Evolutionary conservation across 2,797 vertebrate species (phyloP).

Genomic region (Heteromormyrus szaboi): DNA sequence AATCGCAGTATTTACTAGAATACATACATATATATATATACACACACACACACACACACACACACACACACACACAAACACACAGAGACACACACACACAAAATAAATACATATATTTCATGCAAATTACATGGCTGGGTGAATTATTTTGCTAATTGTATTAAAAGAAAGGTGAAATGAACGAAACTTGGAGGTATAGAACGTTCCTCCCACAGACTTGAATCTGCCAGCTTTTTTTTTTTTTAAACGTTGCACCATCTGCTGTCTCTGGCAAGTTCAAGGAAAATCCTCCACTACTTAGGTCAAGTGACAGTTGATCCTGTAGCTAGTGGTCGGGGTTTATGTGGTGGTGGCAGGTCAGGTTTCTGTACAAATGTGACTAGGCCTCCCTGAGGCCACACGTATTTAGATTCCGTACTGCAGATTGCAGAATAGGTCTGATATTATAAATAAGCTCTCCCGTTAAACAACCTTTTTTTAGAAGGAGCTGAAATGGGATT

Average conservation of each 20-base stretch:
- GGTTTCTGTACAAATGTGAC: slow-evolving; percentile 17
- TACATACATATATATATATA: background rate
- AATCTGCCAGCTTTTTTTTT: background rate
- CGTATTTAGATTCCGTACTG: background rate
- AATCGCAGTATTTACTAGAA: background rate
- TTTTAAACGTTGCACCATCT: background rate
- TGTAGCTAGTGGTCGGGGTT: background rate
- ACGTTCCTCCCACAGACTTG: background rate
- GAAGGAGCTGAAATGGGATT: background rate
- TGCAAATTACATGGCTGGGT: background rate
- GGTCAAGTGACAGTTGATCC: slow-evolving; percentile 3
- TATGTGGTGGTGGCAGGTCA: background rate
- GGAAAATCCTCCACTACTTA: background rate
- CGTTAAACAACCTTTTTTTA: background rate
- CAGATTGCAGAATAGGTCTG: background rate
- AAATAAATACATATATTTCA: background rate
- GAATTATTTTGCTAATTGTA: background rate
- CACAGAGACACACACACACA: too few relatives aligned
- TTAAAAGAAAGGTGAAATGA: background rate
- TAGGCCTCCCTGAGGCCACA: background rate
- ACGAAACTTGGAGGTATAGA: background rate
- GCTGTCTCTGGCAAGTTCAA: background rate
- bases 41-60: too few relatives aligned
- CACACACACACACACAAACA: too few relatives aligned
- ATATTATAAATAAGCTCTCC: background rate